These are phyloP conservation scores for Onychomys torridus DNA, from an alignment of 2,797 vertebrate species.

Conservation along the genomic window DNA sequence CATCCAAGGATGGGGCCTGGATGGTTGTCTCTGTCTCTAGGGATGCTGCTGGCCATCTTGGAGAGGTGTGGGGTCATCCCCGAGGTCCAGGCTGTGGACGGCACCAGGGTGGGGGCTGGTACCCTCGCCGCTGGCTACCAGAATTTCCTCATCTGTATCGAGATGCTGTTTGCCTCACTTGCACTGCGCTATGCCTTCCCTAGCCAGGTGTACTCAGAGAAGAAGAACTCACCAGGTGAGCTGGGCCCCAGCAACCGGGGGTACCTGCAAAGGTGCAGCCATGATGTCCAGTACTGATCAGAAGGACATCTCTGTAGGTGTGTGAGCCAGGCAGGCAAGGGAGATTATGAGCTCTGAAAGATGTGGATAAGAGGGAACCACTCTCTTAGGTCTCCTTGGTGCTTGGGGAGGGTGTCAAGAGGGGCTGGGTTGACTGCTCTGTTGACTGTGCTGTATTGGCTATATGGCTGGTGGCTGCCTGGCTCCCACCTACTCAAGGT, in stretches of 20 bases:
- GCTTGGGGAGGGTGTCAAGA: not conserved
- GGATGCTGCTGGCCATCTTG: slow-evolving; percentile 95
- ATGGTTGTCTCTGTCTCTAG: slow-evolving; percentile 80
- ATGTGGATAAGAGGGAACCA: not conserved
- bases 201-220: slow-evolving; percentile 94
- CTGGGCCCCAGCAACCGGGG: accelerated
- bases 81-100: slow-evolving; percentile 92
- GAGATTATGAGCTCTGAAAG: not conserved
- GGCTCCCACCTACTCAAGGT: not conserved
- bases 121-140: slow-evolving; percentile 97
- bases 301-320: not conserved
- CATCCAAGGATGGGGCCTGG: not conserved
- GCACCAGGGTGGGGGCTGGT: slow-evolving; percentile 93
- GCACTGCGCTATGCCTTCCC: slow-evolving; percentile 95
- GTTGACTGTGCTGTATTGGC: accelerated
- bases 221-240: slow-evolving; percentile 93
- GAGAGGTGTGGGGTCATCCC: slow-evolving; percentile 95
- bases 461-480: not conserved
- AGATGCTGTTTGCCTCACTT: slow-evolving; percentile 96
- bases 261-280: not conserved
- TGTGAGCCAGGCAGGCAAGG: not conserved
- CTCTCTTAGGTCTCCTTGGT: not conserved
- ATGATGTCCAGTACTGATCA: not conserved
- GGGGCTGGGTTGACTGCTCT: not conserved
- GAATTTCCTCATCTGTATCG: slow-evolving; percentile 97